Conservation (phyloP, 2,888 invertebrate genomes). For the Cistogaster globosa region DNA sequence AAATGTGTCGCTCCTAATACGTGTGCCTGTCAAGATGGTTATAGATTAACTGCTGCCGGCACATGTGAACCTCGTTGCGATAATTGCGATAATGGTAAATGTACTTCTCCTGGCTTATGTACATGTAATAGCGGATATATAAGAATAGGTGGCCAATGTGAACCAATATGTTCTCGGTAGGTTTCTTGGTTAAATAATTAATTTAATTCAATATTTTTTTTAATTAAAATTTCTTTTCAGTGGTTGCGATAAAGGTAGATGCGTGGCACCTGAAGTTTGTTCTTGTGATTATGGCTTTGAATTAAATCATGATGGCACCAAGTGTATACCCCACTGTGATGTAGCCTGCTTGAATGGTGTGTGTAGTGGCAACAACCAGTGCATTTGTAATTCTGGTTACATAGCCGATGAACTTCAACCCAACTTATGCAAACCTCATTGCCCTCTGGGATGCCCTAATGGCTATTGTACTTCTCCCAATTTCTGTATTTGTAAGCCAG, state of each 20-base stretch:
- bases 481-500: slow-evolving; percentile 89
- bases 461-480: slow-evolving; percentile 89
- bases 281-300: slow-evolving; percentile 77
- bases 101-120: slow-evolving; percentile 86
- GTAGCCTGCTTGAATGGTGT: slow-evolving; percentile 87
- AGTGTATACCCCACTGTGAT: slow-evolving; percentile 85
- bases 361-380: slow-evolving; percentile 87
- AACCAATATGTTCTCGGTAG: slow-evolving; percentile 80
- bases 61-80: slow-evolving; percentile 82
- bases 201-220: not conserved
- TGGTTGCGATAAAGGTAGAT: slow-evolving; percentile 81
- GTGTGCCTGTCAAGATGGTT: slow-evolving; percentile 77
- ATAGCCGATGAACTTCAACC: slow-evolving; percentile 80
- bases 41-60: slow-evolving; percentile 75
- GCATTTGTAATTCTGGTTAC: slow-evolving; percentile 85
- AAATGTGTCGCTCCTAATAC: slow-evolving; percentile 78
- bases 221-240: slow-evolving; percentile 68
- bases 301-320: slow-evolving; percentile 79
- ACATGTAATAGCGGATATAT: slow-evolving; percentile 85
- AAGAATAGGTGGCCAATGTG: slow-evolving; percentile 81
- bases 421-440: slow-evolving; percentile 85
- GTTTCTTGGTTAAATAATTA: slow-evolving; percentile 28
- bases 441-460: slow-evolving; percentile 89
- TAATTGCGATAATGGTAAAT: slow-evolving; percentile 84
- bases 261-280: slow-evolving; percentile 82